phyloP scores from a whole-genome alignment of 2,113 vertebrate species.

The Centropus unirufus region DNA sequence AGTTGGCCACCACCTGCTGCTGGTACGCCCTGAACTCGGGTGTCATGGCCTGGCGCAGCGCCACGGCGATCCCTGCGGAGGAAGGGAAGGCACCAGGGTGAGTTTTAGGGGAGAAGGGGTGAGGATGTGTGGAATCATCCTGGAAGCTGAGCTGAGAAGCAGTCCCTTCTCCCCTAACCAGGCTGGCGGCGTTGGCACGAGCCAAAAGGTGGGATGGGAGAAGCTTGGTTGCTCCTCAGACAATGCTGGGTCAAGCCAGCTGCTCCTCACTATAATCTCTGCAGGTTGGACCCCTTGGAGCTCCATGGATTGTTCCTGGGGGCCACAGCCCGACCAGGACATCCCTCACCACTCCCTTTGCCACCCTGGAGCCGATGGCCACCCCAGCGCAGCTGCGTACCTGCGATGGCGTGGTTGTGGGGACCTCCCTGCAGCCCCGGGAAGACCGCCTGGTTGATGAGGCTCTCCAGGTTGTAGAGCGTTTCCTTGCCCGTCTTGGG shows the following conservation, averaged over 20 bases:
- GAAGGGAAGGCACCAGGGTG: background rate
- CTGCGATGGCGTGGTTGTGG: constrained; percentile 97
- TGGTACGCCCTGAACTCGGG: constrained; percentile 92
- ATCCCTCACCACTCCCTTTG: background rate
- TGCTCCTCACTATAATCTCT: background rate
- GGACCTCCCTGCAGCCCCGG: constrained; percentile 96
- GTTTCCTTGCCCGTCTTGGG: constrained; percentile 90
- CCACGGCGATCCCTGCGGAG: constrained; percentile 87
- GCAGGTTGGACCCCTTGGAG: background rate
- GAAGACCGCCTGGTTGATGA: constrained; percentile 95
- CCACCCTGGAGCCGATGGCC: background rate
- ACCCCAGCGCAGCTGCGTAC: constrained; percentile 44
- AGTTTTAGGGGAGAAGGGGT: background rate
- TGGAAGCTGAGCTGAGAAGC: background rate
- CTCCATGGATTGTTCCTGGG: background rate
- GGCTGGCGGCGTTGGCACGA: fast-evolving
- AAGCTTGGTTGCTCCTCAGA: background rate
- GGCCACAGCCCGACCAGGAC: background rate
- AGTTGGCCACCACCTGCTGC: constrained; percentile 89
- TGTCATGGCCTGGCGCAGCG: constrained; percentile 90
- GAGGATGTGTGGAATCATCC: background rate
- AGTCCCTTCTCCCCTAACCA: background rate
- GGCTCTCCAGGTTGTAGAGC: constrained; percentile 89
- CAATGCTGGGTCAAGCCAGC: background rate
- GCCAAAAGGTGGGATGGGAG: background rate